A percentile compares a stretch with the other conserved stretches of the same genome.
Evolutionary conservation across 2,797 vertebrate species (phyloP).

Genomic region (Ambastaia sidthimunki): DNA sequence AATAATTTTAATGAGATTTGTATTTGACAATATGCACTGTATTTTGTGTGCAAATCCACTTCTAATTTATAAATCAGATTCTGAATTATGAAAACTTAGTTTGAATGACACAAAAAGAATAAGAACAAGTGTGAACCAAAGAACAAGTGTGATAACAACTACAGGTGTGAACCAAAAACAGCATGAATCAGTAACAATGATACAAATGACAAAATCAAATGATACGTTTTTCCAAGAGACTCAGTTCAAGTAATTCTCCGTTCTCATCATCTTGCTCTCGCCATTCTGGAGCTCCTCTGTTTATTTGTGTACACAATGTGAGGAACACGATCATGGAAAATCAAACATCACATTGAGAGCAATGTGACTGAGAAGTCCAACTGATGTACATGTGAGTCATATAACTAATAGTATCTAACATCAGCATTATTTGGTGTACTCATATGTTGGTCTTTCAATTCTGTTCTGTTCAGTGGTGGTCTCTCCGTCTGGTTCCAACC

Average conservation of each 20-base stretch:
- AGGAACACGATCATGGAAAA: constrained; percentile 66
- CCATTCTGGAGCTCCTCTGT: constrained; percentile 63
- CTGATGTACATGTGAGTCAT: constrained; percentile 36
- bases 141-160: too few relatives aligned
- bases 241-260: constrained; percentile 40
- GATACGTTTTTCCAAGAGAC: background rate
- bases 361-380: constrained; percentile 56
- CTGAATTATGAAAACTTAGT: too few relatives aligned
- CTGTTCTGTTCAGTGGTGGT: constrained; percentile 68
- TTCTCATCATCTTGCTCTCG: constrained; percentile 69
- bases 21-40: background rate
- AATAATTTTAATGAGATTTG: too few relatives aligned
- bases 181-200: too few relatives aligned
- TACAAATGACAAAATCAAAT: too few relatives aligned
- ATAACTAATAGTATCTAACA: constrained; percentile 10
- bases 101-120: too few relatives aligned
- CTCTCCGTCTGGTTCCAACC: constrained; percentile 69
- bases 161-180: too few relatives aligned
- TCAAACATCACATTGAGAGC: constrained; percentile 50
- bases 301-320: constrained; percentile 67
- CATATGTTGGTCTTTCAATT: background rate
- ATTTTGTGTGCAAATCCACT: background rate
- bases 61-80: background rate
- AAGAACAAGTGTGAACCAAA: too few relatives aligned
- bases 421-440: background rate